A percentile compares a stretch with the other conserved stretches of the same genome.
These are phyloP conservation scores for Microtus montanus DNA, from an alignment of 2,113 vertebrate species.

Conservation along the genomic window DNA sequence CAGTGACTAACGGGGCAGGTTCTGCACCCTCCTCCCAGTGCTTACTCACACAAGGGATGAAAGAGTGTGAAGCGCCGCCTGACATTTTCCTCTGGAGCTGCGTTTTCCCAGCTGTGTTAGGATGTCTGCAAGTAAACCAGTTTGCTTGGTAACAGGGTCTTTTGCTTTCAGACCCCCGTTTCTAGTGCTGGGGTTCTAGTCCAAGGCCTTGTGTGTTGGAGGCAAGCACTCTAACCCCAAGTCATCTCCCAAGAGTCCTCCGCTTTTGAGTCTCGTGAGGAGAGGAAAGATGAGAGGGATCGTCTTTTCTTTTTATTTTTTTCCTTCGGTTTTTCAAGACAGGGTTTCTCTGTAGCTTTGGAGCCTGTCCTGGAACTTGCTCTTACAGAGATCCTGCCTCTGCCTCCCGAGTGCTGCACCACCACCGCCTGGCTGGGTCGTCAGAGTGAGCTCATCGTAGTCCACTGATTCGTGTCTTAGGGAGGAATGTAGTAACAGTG, in stretches of 20 bases:
- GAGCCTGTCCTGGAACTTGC: no score
- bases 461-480: not conserved
- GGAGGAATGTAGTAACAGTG: not conserved
- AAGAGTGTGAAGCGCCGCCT: no score
- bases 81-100: not conserved
- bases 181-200: not conserved
- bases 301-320: no score
- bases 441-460: slow-evolving; percentile 1
- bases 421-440: no score
- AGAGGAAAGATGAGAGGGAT: not conserved
- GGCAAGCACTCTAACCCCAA: not conserved
- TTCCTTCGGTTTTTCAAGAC: no score
- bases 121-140: not conserved
- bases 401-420: no score
- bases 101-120: not conserved
- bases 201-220: not conserved
- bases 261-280: not conserved
- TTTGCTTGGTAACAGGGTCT: not conserved
- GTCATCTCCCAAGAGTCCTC: not conserved
- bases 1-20: not conserved
- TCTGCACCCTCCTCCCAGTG: not conserved
- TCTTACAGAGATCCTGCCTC: no score
- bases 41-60: not conserved
- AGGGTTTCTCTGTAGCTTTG: no score
- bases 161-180: not conserved